These are phyloP conservation scores for Phodopus roborovskii DNA, from an alignment of 2,113 vertebrate genomes.

Conservation along the genomic window DNA sequence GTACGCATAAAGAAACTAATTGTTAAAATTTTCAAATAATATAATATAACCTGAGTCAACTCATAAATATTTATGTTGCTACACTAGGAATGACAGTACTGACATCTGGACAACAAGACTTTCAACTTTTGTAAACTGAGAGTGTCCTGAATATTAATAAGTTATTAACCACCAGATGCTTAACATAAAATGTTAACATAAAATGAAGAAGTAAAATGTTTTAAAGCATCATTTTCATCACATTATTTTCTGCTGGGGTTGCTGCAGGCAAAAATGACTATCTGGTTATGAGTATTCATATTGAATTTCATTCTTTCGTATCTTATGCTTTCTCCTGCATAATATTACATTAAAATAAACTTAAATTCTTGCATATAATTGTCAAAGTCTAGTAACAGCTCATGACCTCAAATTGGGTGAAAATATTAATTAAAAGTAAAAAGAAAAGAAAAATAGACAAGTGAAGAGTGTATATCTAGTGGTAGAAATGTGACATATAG, in stretches of 20 bases:
- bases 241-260: constrained; percentile 14
- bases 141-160: constrained; percentile 57
- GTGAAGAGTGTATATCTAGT: neutral
- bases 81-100: neutral
- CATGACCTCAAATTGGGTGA: neutral
- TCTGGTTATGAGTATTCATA: neutral
- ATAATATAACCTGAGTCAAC: neutral
- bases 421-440: neutral
- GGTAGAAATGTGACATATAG: neutral
- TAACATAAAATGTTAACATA: constrained; percentile 39
- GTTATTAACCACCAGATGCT: constrained; percentile 57
- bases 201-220: constrained; percentile 12
- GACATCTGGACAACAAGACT: constrained; percentile 21
- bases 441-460: neutral
- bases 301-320: constrained; percentile 24
- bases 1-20: neutral
- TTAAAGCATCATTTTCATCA: constrained; percentile 18
- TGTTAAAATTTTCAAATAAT: neutral
- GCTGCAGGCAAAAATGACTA: constrained; percentile 34
- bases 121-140: constrained; percentile 37
- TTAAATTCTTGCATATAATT: neutral
- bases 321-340: neutral
- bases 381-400: neutral
- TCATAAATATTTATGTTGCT: neutral
- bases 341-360: neutral